These are phyloP conservation scores for Sinella curviseta DNA, from an alignment of 1,140 invertebrate species.

Conservation along the genomic window DNA sequence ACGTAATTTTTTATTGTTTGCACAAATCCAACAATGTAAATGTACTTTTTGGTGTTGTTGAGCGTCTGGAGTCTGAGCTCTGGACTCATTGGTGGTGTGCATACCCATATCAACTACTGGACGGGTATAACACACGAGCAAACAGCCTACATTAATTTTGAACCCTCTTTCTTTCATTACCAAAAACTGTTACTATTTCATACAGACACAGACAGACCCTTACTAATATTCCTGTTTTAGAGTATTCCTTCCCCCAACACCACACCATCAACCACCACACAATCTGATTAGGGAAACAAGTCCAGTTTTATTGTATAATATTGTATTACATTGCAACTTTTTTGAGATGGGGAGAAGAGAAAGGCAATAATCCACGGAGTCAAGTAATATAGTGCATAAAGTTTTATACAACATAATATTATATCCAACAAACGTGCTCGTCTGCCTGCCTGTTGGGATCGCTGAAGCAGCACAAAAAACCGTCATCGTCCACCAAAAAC, in stretches of 20 bases:
- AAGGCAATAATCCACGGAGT: neutral
- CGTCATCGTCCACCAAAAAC: too few relatives aligned
- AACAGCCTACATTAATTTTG: too few relatives aligned
- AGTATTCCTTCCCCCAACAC: neutral
- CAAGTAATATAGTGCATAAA: neutral
- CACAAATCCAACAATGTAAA: neutral
- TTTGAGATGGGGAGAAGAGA: neutral
- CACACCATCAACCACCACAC: neutral
- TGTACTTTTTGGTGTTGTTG: neutral
- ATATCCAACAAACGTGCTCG: too few relatives aligned
- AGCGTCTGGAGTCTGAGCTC: neutral
- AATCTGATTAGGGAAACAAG: slow-evolving; percentile 19
- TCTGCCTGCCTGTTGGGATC: too few relatives aligned
- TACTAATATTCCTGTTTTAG: neutral
- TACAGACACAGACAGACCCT: too few relatives aligned
- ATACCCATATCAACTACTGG: too few relatives aligned
- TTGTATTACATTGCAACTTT: neutral
- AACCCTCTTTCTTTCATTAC: too few relatives aligned
- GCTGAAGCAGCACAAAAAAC: too few relatives aligned
- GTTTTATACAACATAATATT: too few relatives aligned
- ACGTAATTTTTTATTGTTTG: neutral
- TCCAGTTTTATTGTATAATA: neutral
- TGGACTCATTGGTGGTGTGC: too few relatives aligned
- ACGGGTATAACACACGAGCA: too few relatives aligned
- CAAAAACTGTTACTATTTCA: too few relatives aligned